Evolutionary conservation across 2,888 invertebrate genomes (phyloP), one percentile per base, ranked within the genome.

Genomic region (Hirtodrosophila trivittata): DNA sequence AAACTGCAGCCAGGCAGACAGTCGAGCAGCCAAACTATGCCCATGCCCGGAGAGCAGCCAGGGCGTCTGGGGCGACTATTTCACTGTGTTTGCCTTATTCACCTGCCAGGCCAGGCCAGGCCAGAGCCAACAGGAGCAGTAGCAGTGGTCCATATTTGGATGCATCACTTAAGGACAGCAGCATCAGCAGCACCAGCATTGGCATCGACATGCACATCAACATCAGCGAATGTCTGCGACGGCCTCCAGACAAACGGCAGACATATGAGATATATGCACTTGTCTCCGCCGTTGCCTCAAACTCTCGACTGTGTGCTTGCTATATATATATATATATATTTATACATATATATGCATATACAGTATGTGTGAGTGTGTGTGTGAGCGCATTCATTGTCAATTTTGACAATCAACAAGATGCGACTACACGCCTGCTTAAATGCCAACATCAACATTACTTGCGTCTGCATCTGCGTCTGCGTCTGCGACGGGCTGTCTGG

Each of bases 191-290:
- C 60, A 58, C n/a, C 56, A 56, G 16, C 55, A 64, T 54, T 50
- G 65, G 63, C 64, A 59, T 56, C 68, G 62, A 63, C 67, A 75
- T 66, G 65, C 66, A 59, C 71, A 70, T 66, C 66, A 65, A 65
- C 77, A 74, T 47, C 66, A 77, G 59, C 57, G 64, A 59, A 56
- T 68, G 78, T 63, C 70, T 71, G 66, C 70, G 47, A 68, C 76
- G 77, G 73, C 76, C 80, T 84, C 87, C 89, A 89, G 88, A 88
- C 89, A 89, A 78, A 72, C 77, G 74, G 86, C 87, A 89, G 88
- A 88, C 89, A 87, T 83, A 14, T 62, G 62, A 74, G 81, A 87
- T 87, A 71, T 81, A 67, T 77, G 86, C 89, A 89, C 88, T 88
- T 88, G 87, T 86, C 86, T 75, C 49, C 57, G 18, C 2, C 18